phyloP scores from a whole-genome alignment of 2,888 invertebrate species.

The Andricus curvator region DNA sequence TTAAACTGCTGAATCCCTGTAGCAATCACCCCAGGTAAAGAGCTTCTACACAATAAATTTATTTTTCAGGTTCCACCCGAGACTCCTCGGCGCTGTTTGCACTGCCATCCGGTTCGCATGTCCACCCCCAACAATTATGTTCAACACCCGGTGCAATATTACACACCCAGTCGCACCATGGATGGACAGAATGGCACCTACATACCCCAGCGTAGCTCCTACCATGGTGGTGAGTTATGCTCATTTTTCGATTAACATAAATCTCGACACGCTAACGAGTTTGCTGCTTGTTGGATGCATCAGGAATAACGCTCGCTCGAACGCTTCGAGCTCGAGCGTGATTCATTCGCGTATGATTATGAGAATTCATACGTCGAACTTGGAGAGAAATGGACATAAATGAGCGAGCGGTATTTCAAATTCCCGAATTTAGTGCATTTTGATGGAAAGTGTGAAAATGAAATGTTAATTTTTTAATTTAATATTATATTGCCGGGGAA shows the following conservation, averaged over 20 bases:
- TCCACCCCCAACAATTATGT: constrained; percentile 70
- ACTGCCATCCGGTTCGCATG: constrained; percentile 72
- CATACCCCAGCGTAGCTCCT: constrained; percentile 72
- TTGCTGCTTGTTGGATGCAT: background rate
- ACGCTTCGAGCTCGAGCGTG: background rate
- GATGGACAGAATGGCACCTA: constrained; percentile 70
- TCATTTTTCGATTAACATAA: constrained; percentile 28
- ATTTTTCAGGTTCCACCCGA: constrained; percentile 63
- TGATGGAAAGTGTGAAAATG: background rate
- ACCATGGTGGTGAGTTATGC: constrained; percentile 71
- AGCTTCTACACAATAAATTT: background rate
- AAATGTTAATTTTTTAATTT: background rate
- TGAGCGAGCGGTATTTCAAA: background rate
- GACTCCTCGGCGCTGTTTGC: constrained; percentile 71
- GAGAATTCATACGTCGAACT: background rate
- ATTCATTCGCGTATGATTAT: background rate
- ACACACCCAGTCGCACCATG: constrained; percentile 71
- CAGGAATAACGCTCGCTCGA: constrained; percentile 7
- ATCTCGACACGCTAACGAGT: constrained; percentile 22
- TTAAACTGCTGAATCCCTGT: no score
- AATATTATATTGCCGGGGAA: no score
- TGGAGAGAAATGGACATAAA: background rate
- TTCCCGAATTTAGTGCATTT: background rate
- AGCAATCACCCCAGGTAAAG: no score
- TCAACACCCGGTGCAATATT: constrained; percentile 70